These are phyloP conservation scores for Eublepharis macularius DNA, from an alignment of 2,113 vertebrate species.

Conservation along the genomic window DNA sequence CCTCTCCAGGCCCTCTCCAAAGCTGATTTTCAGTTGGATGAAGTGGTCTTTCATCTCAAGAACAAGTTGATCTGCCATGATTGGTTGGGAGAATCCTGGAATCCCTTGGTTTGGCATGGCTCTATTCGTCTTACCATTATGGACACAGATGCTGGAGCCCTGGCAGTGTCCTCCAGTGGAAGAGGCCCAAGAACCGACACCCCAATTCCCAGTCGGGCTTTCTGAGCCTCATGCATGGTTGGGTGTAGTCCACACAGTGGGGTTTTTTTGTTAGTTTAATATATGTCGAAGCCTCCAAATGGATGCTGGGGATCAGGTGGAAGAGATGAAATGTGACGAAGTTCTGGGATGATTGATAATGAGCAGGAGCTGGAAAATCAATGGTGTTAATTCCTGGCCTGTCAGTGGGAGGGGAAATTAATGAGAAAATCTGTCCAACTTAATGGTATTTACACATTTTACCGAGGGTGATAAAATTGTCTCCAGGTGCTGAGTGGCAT, in stretches of 20 bases:
- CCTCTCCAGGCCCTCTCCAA: no score
- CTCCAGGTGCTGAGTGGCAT: slow-evolving; percentile 63
- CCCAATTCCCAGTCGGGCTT: slow-evolving; percentile 8
- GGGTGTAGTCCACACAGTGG: slow-evolving; percentile 1
- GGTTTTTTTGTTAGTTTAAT: slow-evolving; percentile 70
- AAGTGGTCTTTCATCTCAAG: no score
- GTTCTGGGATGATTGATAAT: slow-evolving; percentile 80
- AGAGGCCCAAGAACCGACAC: neutral
- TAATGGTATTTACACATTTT: slow-evolving; percentile 81
- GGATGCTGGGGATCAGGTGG: slow-evolving; percentile 69
- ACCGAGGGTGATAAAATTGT: slow-evolving; percentile 76
- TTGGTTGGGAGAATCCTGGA: no score
- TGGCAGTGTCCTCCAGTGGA: neutral
- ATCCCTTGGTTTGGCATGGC: accelerated
- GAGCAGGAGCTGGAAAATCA: slow-evolving; percentile 77
- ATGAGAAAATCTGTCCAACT: slow-evolving; percentile 78
- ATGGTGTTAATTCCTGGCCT: slow-evolving; percentile 81
- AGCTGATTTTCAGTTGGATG: no score
- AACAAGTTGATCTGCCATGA: no score
- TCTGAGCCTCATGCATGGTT: neutral
- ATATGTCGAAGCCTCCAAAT: slow-evolving; percentile 57
- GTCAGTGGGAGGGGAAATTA: slow-evolving; percentile 77
- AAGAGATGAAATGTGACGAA: slow-evolving; percentile 75
- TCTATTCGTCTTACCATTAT: neutral
- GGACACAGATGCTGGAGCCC: neutral